phyloP scores from a whole-genome alignment of 2,113 vertebrate genomes.

The Tyto alba region DNA sequence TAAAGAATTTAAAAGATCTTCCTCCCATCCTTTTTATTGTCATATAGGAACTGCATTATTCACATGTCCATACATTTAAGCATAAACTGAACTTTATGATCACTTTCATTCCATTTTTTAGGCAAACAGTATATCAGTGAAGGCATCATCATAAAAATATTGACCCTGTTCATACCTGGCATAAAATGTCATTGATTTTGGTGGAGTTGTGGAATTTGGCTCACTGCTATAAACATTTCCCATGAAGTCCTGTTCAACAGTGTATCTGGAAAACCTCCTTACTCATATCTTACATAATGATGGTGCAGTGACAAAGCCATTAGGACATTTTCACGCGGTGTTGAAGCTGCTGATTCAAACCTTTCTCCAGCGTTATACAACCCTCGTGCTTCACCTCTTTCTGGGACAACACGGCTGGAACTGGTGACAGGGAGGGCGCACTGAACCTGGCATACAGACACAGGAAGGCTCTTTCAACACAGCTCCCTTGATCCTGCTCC shows the following conservation, averaged over 20 bases:
- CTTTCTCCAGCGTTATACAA: neutral
- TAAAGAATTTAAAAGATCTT: constrained; percentile 13
- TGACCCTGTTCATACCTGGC: neutral
- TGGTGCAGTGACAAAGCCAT: neutral
- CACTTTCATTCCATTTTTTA: neutral
- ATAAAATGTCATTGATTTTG: constrained; percentile 20
- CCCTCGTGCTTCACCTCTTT: neutral
- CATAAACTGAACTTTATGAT: constrained; percentile 1
- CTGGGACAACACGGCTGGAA: rapidly evolving
- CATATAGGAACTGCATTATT: neutral
- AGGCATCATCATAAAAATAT: constrained; percentile 12
- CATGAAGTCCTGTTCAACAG: neutral
- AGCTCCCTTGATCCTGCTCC: neutral
- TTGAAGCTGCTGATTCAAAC: neutral
- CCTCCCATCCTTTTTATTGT: neutral
- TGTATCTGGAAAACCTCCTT: neutral
- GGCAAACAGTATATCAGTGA: neutral
- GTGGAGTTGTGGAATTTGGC: neutral
- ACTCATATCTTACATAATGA: neutral
- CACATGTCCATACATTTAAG: neutral
- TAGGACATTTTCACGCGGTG: neutral
- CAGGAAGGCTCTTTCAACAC: neutral
- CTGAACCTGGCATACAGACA: neutral
- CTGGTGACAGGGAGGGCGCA: neutral
- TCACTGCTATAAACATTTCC: neutral